Evolutionary conservation across 2,113 vertebrate genomes (phyloP), one percentile per base, ranked within the genome.

Genomic region (Passer montanus): DNA sequence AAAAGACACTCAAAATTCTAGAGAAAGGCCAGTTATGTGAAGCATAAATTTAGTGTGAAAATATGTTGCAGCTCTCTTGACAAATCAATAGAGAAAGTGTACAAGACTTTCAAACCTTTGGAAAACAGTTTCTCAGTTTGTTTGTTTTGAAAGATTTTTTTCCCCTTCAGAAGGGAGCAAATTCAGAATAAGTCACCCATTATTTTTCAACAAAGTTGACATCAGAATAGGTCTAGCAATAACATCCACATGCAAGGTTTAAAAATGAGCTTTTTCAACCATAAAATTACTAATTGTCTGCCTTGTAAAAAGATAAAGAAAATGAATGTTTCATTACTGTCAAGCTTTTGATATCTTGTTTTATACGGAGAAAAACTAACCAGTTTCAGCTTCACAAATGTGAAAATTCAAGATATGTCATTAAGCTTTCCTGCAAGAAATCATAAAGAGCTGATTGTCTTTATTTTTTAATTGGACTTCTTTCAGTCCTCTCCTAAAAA

Each of bases 261-360:
- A 94, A 97, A 98, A 98, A 95, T 47, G 94, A 97, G 90, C 43
- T 97, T 98, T 97, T 96, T 97, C 97, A 97, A 97, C 95, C 97
- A 93, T 98, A 98, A 97, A 97, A 98, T 98, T 97, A 96, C 97
- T 97, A 98, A 98, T 97, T 98, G 97, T 96, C 97, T 98, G 96
- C 93, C 96, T 98, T 98, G 97, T 97, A 97, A 96, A 97, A 97
- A 97, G 96, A 98, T 98, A 98, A 98, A 97, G 96, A 96, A 97
- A 97, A 97, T 91, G 82, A 98, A 98, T 97, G 97, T 94, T 97
- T 97, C 97, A 97, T 97, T 98, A 97, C 94, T 97, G 95, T 97
- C 97, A 97, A 90, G 82, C 80, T 97, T 79, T 95, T 44, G 39
- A 96, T 97, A 97, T 96, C 91, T 97, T 97, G 87, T 97, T 98